Evolutionary conservation across 2,113 vertebrate species (phyloP).

Genomic region (Anguilla rostrata): DNA sequence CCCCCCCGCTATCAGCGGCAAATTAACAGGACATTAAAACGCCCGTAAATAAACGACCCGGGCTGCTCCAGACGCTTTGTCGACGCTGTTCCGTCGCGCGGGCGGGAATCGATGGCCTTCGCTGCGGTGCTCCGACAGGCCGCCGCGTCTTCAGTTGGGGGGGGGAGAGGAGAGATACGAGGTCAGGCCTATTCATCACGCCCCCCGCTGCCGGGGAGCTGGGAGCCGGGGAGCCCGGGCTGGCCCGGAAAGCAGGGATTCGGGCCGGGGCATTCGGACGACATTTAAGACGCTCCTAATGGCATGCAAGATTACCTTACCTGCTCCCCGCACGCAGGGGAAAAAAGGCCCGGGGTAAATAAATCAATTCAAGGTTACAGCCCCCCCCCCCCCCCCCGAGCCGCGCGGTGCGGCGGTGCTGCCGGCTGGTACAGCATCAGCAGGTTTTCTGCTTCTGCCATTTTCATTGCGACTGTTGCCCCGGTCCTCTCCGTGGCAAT

Average conservation of each 20-base stretch:
- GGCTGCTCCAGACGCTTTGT: slow-evolving; percentile 35
- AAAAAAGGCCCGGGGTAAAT: slow-evolving; percentile 22
- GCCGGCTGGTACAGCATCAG: background rate
- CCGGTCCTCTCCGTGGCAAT: background rate
- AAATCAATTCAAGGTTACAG: slow-evolving; percentile 46
- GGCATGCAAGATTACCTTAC: slow-evolving; percentile 45
- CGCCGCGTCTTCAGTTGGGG: slow-evolving; percentile 34
- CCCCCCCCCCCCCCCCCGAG: background rate
- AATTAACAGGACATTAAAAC: slow-evolving; percentile 42
- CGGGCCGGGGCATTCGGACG: slow-evolving; percentile 7
- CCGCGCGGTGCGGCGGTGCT: background rate
- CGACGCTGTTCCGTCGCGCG: slow-evolving; percentile 37
- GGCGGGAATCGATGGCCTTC: slow-evolving; percentile 36
- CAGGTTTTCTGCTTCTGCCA: background rate
- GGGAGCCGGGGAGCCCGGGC: background rate
- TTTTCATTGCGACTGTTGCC: slow-evolving; percentile 10
- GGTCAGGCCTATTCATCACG: slow-evolving; percentile 39
- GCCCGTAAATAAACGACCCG: slow-evolving; percentile 31
- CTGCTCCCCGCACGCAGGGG: slow-evolving; percentile 20
- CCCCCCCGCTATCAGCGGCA: slow-evolving; percentile 27
- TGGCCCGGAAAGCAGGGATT: slow-evolving; percentile 6
- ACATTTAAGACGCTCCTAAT: slow-evolving; percentile 45
- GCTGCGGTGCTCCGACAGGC: slow-evolving; percentile 30
- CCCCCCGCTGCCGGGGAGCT: background rate
- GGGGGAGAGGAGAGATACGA: slow-evolving; percentile 34